Base-by-base conservation (phyloP, 2,888 invertebrate genomes). In the Oscheius sp. region DNA sequence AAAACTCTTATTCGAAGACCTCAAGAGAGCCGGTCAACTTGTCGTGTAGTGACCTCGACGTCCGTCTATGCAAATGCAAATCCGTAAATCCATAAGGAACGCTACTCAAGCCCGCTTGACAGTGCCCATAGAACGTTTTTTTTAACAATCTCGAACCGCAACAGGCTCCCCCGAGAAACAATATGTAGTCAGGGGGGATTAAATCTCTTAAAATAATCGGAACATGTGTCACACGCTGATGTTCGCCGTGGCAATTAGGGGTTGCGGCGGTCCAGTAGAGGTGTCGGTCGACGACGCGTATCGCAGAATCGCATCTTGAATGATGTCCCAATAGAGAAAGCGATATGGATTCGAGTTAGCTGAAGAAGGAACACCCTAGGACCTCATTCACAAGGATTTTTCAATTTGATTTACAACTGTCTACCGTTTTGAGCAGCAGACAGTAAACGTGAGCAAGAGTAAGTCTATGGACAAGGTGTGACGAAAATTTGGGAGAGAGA, bases 291-390 rank as follows among this genome's bases (percentile, higher is more conserved):
- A 37, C 68, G 42, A 55, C 68, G 68, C 68, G 68, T 68, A 68
- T 68, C 68, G 68, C 68, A 33, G 42, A 68, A 68, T 68, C 68
- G 68, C 68, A 68, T 68, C 68, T 68, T 68, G 68, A 68, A 68
- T 68, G 68, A 68, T 68, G 68, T 68, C 68, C 55, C 68, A 68
- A 68, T 68, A 68, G 68, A 68, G 68, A 68, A 68, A 37, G 68
- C 68, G 68, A 68, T 68, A 68, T 68, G 55, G 68, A 68, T 68
- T 68, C 68, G 68, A 68, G 68, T 68, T 68, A 68, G 68, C 68
- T 37, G 53, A 11, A 33, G 4, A 7, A 42, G 42, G 42, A 42
- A 42, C 42, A 42, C 7, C 21, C 21, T 0, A 21, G 42, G 42
- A 42, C 42, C 42, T 42, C 42, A 42, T 42, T 42, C 42, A 0